Evolutionary conservation across 53 echinoderm and acorn worm species (phyloP), one percentile per base, ranked within the genome.

Genomic region (Holothuria scabra): DNA sequence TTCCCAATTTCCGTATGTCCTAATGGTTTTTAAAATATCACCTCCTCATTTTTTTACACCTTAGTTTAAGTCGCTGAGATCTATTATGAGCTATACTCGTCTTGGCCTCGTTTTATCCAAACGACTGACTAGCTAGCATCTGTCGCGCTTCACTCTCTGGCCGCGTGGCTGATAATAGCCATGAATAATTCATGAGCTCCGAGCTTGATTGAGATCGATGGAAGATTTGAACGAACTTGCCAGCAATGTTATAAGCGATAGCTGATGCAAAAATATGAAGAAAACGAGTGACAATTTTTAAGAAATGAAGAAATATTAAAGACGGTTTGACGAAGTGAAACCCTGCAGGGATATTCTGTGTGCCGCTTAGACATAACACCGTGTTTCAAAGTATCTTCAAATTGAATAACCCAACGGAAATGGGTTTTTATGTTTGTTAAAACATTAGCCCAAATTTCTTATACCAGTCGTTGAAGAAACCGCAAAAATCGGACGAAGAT

Each of bases 1-100:
- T 72, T 72, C 72, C n/a, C 72, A 46, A 72, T 72, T 72, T 72
- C 72, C 72, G 72, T 72, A 72, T 48, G 72, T 72, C 72, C 48
- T 72, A 46, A 72, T 72, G 72, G 72, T 46, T 72, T 72, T 72
- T 72, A 24, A 72, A 72, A 72, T 46, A 72, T 44, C 72, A 46
- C 48, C 34, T 34, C 46, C 25, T 44, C 46, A 72, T 26, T 29
- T 72, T 72, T 72, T 72, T 44, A 72, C 72, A 72, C 72, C 72
- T 72, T 26, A 28, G n/a, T 72, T 48, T 23, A 72, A 72, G 46
- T 48, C 49, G 72, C 72, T 12, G 48, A 52, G 52, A 8, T 52
- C 18, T 52, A 52, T 52, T 52, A 52, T 52, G 18, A 52, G 52
- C 13, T 52, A 52, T 52, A 52, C 52, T 18, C 52, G 52, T 52